Base-by-base conservation (phyloP, 2,888 invertebrate species). In the Sphaerophoria rueppellii region DNA sequence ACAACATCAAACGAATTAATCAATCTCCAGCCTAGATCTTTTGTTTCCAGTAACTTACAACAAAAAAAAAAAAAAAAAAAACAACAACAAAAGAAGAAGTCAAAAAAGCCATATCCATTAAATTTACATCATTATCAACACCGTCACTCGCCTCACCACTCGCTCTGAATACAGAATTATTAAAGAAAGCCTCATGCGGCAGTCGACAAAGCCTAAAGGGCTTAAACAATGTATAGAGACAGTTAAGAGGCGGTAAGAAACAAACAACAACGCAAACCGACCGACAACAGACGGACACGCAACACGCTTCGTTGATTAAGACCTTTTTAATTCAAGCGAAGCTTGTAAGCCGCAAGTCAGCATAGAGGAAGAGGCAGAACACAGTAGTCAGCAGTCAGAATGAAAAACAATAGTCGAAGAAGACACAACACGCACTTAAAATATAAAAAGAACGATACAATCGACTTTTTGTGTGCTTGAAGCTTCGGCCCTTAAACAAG, bases 281-380 rank as follows among this genome's bases (percentile, higher is more conserved):
- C 61, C 77, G 74, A 81, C 81, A 81, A 72, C 63, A 69, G 82
- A 72, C 63, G 61, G 82, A 74, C 82, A 82, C 82, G 78, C 82
- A 82, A 82, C 82, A 82, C 82, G 82, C 82, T 82, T 58, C 82
- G 73, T 69, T 82, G 82, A 82, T 82, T 82, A 78, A 82, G 82
- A 79, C 82, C 63, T 74, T 79, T 63, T 78, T 74, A 63, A 70
- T 82, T 58, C 57, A 60, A 79, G 65, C 46, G 61, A 11, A 35
- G 37, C 6, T 32, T 32, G 24, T 73, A 16, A 69, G 74, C 69
- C 24, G 24, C 24, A 24, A 48, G 37, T 1, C 14, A 46, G 34
- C 0, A 40, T 12, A 63, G 48, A 40, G 34, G 6, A 12, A 57
- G 1, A 24, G 32, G 34, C 4, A 55, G 5, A 5, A 58, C 4